These are phyloP conservation scores for Pseudomyrmex pallidus DNA, from an alignment of 1,140 invertebrate species.

Conservation along the genomic window DNA sequence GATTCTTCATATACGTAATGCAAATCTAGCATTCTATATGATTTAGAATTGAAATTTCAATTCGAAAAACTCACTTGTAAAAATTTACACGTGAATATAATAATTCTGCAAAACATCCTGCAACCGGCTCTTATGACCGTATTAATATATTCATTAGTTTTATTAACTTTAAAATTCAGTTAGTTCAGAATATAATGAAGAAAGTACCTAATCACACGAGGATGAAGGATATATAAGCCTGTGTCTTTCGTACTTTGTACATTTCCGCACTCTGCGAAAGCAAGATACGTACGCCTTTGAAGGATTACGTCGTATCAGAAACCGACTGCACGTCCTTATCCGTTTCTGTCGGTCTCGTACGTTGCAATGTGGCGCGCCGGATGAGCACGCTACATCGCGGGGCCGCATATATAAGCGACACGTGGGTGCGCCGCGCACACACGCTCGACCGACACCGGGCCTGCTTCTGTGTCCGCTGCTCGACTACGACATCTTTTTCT, in stretches of 20 bases:
- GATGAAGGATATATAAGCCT: neutral
- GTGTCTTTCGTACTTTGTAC: neutral
- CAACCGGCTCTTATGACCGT: no score
- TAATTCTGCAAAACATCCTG: no score
- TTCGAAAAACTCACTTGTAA: no score
- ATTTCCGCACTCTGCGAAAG: conserved; percentile 2
- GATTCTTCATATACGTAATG: no score
- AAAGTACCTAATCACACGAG: neutral
- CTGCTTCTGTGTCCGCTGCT: conserved; percentile 60
- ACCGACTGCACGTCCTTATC: conserved; percentile 24
- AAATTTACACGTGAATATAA: no score
- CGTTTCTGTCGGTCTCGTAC: neutral
- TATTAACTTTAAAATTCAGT: no score
- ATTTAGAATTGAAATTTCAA: no score
- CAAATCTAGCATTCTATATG: no score
- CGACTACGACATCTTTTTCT: conserved; percentile 51
- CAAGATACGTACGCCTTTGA: neutral
- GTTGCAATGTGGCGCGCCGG: conserved; percentile 50
- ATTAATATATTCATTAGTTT: no score
- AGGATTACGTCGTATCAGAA: conserved; percentile 16
- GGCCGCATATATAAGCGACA: conserved; percentile 65
- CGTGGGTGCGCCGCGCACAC: conserved; percentile 75
- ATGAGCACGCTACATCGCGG: conserved; percentile 56
- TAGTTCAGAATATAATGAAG: neutral
- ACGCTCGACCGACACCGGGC: conserved; percentile 73